phyloP scores from a whole-genome alignment of 2,888 invertebrate genomes.

The Drosophila paranaensis region DNA sequence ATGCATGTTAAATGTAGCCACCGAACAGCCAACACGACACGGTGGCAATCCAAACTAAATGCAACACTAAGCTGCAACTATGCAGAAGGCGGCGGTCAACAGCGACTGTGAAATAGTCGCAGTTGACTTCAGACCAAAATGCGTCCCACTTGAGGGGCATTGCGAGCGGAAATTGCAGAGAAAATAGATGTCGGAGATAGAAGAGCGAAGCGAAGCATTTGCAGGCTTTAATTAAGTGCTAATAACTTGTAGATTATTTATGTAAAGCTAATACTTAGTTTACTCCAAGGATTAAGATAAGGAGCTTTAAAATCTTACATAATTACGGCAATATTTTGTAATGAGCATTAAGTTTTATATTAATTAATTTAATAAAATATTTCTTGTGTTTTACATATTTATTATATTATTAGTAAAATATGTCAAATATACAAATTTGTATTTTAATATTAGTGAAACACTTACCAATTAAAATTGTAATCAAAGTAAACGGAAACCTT shows the following conservation, averaged over 20 bases:
- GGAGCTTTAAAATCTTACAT: not conserved
- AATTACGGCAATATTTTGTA: not conserved
- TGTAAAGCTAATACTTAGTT: not conserved
- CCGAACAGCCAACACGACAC: constrained; percentile 32
- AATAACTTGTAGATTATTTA: not conserved
- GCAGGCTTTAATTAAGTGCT: constrained; percentile 2
- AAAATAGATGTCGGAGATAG: constrained; percentile 3
- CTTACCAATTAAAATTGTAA: not conserved
- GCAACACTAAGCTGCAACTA: constrained; percentile 53
- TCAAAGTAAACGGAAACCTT: not conserved
- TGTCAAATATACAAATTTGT: no score
- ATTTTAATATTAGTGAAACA: not conserved
- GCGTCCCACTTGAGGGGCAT: constrained; percentile 40
- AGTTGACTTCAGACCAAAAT: constrained; percentile 26
- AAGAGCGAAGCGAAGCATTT: not conserved
- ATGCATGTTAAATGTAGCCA: constrained; percentile 41
- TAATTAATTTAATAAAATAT: no score
- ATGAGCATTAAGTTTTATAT: no score
- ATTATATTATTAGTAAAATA: no score
- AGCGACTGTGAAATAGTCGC: not conserved
- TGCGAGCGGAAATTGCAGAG: constrained; percentile 16
- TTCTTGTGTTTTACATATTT: no score
- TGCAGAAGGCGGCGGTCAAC: constrained; percentile 5
- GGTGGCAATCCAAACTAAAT: constrained; percentile 70
- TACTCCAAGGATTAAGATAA: no score